A percentile compares a stretch with the other conserved stretches of the same genome.
phyloP scores from a whole-genome alignment of 2,888 invertebrate species.

The Aleiodes testaceus region DNA sequence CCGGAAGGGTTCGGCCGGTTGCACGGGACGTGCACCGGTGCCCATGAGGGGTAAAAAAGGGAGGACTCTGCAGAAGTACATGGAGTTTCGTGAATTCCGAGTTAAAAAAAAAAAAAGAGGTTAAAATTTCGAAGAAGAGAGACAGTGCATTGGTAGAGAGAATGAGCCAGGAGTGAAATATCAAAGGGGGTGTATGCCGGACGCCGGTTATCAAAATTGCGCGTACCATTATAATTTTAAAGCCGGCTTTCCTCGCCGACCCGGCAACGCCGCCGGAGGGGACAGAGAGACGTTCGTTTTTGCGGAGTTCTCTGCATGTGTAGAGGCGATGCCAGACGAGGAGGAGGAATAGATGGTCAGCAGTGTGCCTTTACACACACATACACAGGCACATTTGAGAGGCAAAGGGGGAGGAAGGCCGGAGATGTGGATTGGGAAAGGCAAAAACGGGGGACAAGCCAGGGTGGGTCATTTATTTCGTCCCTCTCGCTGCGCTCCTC shows the following conservation, averaged over 20 bases:
- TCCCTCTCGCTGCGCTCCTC: slow-evolving; percentile 55
- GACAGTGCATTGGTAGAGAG: slow-evolving; percentile 36
- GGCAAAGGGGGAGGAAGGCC: slow-evolving; percentile 41
- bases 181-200: slow-evolving; percentile 58
- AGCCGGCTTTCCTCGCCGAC: slow-evolving; percentile 69
- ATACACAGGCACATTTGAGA: slow-evolving; percentile 33
- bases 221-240: slow-evolving; percentile 73
- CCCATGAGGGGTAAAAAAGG: slow-evolving; percentile 2
- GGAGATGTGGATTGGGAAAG: slow-evolving; percentile 25
- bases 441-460: slow-evolving; percentile 40
- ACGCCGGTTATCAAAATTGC: slow-evolving; percentile 72
- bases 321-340: slow-evolving; percentile 41
- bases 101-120: slow-evolving; percentile 33
- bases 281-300: slow-evolving; percentile 37
- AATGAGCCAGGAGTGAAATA: slow-evolving; percentile 57
- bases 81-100: neutral
- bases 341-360: slow-evolving; percentile 46
- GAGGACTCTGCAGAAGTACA: neutral
- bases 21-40: slow-evolving; percentile 44
- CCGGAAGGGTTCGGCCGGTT: slow-evolving; percentile 43
- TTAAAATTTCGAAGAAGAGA: slow-evolving; percentile 51
- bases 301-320: neutral
- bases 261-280: slow-evolving; percentile 49
- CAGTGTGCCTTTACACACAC: slow-evolving; percentile 10
- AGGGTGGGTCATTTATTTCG: slow-evolving; percentile 73